Evolutionary conservation across 2,797 vertebrate species (phyloP), one percentile per base, ranked within the genome.

Genomic region (Chaenodraco wilsoni): DNA sequence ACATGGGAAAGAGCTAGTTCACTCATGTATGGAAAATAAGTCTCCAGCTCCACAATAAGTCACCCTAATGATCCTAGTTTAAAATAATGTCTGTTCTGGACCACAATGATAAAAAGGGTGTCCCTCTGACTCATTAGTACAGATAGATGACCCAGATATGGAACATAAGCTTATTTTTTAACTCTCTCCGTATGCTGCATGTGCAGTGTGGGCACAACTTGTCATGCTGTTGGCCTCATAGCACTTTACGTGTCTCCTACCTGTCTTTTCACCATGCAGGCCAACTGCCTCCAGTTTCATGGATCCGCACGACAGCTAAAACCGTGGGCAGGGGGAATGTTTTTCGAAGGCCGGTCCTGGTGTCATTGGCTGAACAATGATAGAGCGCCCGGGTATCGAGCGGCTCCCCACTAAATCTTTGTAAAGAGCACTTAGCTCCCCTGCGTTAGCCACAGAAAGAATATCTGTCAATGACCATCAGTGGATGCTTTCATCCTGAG

Each of bases 121-220:
- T 84, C 84, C 88, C 90, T 90, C 84, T 84, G 84, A 92, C 89
- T 95, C 94, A 94, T 95, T 95, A 90, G 62, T 89, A 92, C 93
- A 94, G 93, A 94, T 90, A 91, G 91, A 94, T 93, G 92, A 92
- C 93, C 93, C 88, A 95, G 90, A 95, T 94, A 91, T 89, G 82
- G 88, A 89, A 89, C 74, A 79, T 79, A 84, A 83, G 88, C 87
- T 89, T 91, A 86, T 93, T 92, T 91, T 82, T 90, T 69, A 91
- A 84, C 86, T 76, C 82, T 4, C 17, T 65, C 60, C 0, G 40
- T 70, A 2, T 37, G 33, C 77, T 72, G 41, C 49, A 33, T 69
- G 60, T 71, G 50, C 68, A 65, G 46, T 41, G 57, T 72, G 70
- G 54, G 59, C 54, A 14, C 51, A 48, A 14, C 77, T 66, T 69